Conservation (phyloP, 2,888 invertebrate species). For the Scelioninae gen. 1 region DNA sequence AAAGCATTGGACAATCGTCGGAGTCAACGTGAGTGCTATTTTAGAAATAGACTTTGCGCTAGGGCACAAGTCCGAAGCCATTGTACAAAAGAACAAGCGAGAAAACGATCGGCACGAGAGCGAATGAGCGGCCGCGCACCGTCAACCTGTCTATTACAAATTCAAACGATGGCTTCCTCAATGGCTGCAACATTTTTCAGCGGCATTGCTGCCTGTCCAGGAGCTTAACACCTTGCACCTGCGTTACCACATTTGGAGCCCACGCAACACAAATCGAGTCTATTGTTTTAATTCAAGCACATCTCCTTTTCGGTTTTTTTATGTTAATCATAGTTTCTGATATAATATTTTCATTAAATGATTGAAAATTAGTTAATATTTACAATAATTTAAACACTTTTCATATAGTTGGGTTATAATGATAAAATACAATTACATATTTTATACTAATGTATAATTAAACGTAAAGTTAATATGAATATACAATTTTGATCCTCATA, state of each 20-base stretch:
- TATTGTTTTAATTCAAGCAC: neutral
- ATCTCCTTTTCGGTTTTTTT: neutral
- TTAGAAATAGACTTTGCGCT: constrained; percentile 67
- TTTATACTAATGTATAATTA: no score
- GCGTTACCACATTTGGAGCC: constrained; percentile 39
- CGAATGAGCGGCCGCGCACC: constrained; percentile 36
- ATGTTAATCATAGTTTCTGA: neutral
- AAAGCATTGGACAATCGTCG: constrained; percentile 67
- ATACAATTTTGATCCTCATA: no score
- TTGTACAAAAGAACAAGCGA: constrained; percentile 64
- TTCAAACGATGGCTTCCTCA: constrained; percentile 64
- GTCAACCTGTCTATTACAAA: constrained; percentile 58
- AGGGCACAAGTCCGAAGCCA: constrained; percentile 51
- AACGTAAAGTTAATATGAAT: no score
- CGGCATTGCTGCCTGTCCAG: constrained; percentile 37
- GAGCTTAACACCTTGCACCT: constrained; percentile 48
- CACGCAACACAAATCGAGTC: constrained; percentile 45
- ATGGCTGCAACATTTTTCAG: constrained; percentile 54
- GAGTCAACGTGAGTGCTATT: constrained; percentile 68
- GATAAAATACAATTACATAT: no score
- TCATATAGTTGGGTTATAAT: no score
- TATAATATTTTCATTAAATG: neutral
- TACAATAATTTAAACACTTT: no score
- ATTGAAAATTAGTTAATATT: neutral
- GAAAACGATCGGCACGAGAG: constrained; percentile 44